Conservation (phyloP, 2,797 vertebrate genomes). For the Clarias pachynema region DNA sequence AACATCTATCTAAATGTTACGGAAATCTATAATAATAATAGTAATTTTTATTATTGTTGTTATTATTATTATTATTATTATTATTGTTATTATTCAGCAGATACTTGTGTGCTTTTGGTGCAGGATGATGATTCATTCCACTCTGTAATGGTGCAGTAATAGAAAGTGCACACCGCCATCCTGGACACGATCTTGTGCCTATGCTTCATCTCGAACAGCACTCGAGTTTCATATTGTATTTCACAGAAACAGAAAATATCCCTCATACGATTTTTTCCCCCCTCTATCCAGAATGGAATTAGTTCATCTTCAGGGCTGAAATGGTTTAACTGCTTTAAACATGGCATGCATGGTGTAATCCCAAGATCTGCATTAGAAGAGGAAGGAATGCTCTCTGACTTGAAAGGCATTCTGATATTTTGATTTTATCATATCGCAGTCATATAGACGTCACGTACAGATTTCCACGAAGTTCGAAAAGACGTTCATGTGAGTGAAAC, state of each 20-base stretch:
- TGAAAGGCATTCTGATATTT: not conserved
- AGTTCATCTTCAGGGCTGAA: not conserved
- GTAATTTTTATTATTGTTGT: too few species aligned
- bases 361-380: not conserved
- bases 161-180: constrained; percentile 17
- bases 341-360: not conserved
- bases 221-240: constrained; percentile 16
- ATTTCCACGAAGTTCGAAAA: constrained; percentile 45
- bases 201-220: not conserved
- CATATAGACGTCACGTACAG: not conserved
- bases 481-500: constrained; percentile 21
- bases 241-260: not conserved
- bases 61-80: too few species aligned
- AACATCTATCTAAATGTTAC: not conserved
- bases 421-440: not conserved
- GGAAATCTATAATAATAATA: too few species aligned
- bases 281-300: constrained; percentile 6
- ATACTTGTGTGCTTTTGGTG: not conserved
- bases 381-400: not conserved
- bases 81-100: not conserved
- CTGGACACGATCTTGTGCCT: not conserved
- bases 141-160: constrained; percentile 14
- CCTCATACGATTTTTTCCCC: not conserved
- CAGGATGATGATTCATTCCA: constrained; percentile 34
- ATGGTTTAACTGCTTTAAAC: not conserved